A percentile compares a stretch with the other conserved stretches of the same genome.
Evolutionary conservation across 1,140 invertebrate genomes (phyloP).

Genomic region (Battus philenor): DNA sequence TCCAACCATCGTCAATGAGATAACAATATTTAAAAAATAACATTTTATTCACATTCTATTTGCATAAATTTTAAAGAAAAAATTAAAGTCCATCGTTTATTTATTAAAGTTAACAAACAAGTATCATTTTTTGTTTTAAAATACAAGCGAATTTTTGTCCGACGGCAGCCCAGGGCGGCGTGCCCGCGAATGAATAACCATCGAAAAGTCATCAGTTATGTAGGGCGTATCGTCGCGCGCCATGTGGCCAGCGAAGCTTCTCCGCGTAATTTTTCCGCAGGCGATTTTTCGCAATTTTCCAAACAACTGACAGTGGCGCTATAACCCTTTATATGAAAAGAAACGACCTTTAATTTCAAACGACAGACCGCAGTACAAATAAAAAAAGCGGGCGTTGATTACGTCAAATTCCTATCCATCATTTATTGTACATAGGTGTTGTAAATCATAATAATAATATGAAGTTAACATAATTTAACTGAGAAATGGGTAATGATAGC

Average conservation of each 20-base stretch:
- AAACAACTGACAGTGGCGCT: constrained; percentile 47
- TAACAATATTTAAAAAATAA: neutral
- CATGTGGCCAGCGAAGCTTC: constrained; percentile 52
- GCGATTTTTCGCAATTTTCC: constrained; percentile 59
- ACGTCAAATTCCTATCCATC: no score
- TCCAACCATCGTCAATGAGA: no score
- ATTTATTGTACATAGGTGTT: no score
- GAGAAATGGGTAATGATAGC: no score
- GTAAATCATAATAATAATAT: no score
- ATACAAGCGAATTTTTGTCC: constrained; percentile 17
- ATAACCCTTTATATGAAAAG: constrained; percentile 32
- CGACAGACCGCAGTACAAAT: constrained; percentile 4
- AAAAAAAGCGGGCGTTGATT: constrained; percentile 13
- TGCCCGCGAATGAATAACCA: constrained; percentile 60
- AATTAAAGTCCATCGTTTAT: neutral
- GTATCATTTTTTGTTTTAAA: constrained; percentile 11
- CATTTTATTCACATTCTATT: no score
- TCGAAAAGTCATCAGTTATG: constrained; percentile 73
- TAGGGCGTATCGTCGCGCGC: constrained; percentile 60
- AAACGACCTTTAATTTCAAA: constrained; percentile 21
- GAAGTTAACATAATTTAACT: no score
- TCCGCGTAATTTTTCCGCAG: constrained; percentile 63
- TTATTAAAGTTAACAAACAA: constrained; percentile 11
- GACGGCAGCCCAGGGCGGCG: constrained; percentile 19
- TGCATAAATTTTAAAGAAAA: constrained; percentile 5